These are phyloP conservation scores for Philopedon plagiatum DNA, from an alignment of 2,888 invertebrate genomes.

Conservation along the genomic window DNA sequence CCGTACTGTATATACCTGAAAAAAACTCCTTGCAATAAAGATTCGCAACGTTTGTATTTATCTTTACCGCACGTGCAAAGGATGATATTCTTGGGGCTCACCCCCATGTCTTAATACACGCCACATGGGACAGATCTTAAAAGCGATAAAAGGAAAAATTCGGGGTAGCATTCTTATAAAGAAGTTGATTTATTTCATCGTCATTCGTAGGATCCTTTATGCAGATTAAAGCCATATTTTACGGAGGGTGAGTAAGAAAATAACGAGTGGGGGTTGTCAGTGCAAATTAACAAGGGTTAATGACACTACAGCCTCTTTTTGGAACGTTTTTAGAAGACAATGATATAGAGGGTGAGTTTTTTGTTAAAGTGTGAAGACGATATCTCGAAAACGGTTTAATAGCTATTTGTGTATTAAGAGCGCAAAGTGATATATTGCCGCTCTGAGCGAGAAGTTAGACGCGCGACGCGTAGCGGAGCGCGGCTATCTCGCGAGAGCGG, in stretches of 20 bases:
- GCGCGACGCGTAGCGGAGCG: too few species aligned
- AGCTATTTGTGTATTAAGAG: too few species aligned
- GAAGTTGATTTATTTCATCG: not conserved
- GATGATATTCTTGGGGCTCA: not conserved
- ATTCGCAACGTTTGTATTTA: too few species aligned
- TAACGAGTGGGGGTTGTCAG: not conserved
- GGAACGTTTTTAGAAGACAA: not conserved
- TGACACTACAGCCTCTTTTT: not conserved
- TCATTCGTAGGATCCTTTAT: not conserved
- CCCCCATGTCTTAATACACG: slow-evolving; percentile 10
- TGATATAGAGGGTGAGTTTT: too few species aligned
- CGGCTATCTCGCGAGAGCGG: too few species aligned
- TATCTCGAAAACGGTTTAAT: too few species aligned
- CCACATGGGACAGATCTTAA: slow-evolving; percentile 15
- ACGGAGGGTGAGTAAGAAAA: not conserved
- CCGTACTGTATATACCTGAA: too few species aligned
- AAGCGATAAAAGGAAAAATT: slow-evolving; percentile 8
- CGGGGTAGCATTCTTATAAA: slow-evolving; percentile 6
- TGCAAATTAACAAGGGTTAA: slow-evolving; percentile 16
- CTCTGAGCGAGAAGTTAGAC: too few species aligned
- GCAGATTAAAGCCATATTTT: not conserved
- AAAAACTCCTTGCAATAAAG: too few species aligned
- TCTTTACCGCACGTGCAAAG: not conserved
- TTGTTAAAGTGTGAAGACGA: too few species aligned
- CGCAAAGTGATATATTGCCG: too few species aligned